Base-by-base conservation (phyloP, 2,113 vertebrate genomes). In the Cebidichthys violaceus region DNA sequence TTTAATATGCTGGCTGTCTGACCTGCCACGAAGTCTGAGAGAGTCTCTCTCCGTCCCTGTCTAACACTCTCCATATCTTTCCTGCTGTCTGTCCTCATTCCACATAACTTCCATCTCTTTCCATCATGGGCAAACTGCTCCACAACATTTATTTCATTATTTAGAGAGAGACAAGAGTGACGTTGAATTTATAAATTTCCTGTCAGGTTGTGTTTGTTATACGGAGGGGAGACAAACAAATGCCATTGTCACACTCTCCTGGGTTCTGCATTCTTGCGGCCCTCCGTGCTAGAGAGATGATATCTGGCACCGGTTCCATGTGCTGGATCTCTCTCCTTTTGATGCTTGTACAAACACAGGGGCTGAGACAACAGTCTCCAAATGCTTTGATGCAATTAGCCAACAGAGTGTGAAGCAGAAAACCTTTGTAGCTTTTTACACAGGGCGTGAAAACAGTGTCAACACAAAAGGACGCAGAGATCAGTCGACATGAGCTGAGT, bases 351-450 rank as follows among this genome's bases (percentile, higher is more conserved):
- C 88, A 92, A 92, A 93, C 90, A 89, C 55, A 2, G 70, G 47
- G 55, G 64, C 73, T 83, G 86, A 90, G 84, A 86, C 89, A 81
- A 83, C 83, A 79, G 67, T 75, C 82, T 89, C 88, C 85, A 83
- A 91, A 87, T 72, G 82, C 92, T 92, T 94, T 93, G 90, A 95
- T 91, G 88, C 91, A 92, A 92, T 94, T 94, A 94, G 90, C 87
- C 89, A 91, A 82, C 91, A 89, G 88, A 84, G 92, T 91, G 88
- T 89, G 92, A 93, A 91, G 89, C 90, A 91, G 88, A 89, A 92
- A 93, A 83, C 87, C 92, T 93, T 94, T 93, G 93, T 91, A 91
- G 90, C 81, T 91, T 90, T 89, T 85, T 89, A 79, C 75, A 70
- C 85, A 52, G 69, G 33, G 52, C 41, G 35, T 33, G 45, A 84